phyloP scores from a whole-genome alignment of 2,797 vertebrate genomes.

The Oreonectes daqikongensis region DNA sequence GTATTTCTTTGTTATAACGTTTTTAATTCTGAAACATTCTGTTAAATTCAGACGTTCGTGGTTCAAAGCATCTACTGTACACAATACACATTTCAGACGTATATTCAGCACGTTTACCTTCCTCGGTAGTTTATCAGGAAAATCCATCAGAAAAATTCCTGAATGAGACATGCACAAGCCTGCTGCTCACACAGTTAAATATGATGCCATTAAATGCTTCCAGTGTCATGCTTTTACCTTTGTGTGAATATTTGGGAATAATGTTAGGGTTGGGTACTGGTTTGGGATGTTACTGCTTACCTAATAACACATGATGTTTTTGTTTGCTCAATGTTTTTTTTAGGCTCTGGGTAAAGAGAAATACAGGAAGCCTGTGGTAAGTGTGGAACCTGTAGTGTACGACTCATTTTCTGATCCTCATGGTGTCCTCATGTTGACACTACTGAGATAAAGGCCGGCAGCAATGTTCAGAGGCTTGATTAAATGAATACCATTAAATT shows the following conservation, averaged over 20 bases:
- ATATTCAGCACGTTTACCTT: not conserved
- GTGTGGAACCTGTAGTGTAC: constrained; percentile 49
- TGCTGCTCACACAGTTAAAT: not conserved
- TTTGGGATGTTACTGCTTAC: not conserved
- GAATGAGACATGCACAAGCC: not conserved
- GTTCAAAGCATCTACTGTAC: not conserved
- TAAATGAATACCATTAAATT: too few relatives aligned
- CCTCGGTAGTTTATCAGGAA: not conserved
- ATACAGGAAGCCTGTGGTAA: constrained; percentile 76
- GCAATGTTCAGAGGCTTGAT: too few relatives aligned
- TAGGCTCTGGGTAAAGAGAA: constrained; percentile 77
- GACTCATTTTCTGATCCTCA: too few relatives aligned
- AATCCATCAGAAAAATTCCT: not conserved
- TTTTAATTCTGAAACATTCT: too few relatives aligned
- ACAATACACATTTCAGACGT: not conserved
- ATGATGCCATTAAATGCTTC: not conserved
- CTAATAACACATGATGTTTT: not conserved
- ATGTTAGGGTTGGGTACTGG: not conserved
- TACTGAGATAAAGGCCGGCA: too few relatives aligned
- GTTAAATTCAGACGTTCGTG: too few relatives aligned
- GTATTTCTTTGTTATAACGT: too few relatives aligned
- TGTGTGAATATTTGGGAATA: not conserved
- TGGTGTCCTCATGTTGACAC: too few relatives aligned
- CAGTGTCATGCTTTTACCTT: too few relatives aligned
- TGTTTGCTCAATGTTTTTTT: constrained; percentile 29